Base-by-base conservation (phyloP, 2,797 vertebrate genomes). In the Amphiprion clarkii region DNA sequence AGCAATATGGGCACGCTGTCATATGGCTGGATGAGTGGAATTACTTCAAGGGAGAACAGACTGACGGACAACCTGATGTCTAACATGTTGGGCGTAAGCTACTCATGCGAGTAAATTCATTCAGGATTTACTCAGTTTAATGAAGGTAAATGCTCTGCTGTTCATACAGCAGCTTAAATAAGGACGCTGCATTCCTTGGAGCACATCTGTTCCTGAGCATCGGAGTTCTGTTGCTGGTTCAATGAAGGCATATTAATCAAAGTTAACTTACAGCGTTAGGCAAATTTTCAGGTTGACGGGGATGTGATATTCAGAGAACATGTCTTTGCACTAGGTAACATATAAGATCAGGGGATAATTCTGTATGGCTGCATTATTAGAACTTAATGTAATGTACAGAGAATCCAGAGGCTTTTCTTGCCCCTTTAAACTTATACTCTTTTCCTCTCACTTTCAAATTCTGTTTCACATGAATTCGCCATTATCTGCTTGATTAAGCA, bases 401-500 rank as follows among this genome's bases (percentile, higher is more conserved):
- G 3, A 13, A 58, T 23, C n/a, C 19, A 0, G 19, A 59, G 39
- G 17, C 7, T 71, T 67, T 58, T 53, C 10, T 29, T 56, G 16
- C 44, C n/a, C 64, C 25, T 36, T 48, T 60, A 66, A 71, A 25
- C 42, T 51, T 49, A 44, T 29, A 49, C 11, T 75, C 55, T 49
- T 63, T 76, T 58, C 52, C 16, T 59, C 69, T 81, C 63, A 68
- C 70, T 84, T 80, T 70, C 66, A 73, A 54, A 72, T 81, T 76
- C 67, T 76, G 57, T 83, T 68, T 83, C 52, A 61, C 73, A 87
- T 84, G 74, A 83, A 79, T 92, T 86, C 86, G 65, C 76, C 70
- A 91, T 88, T 90, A 91, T 88, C 74, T 88, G 87, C 87, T 89
- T 91, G 89, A 92, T 91, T 90, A 88, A 87, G 85, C 87, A 80